These are phyloP conservation scores for Anas platyrhynchos DNA, from an alignment of 2,113 vertebrate species.

Conservation along the genomic window DNA sequence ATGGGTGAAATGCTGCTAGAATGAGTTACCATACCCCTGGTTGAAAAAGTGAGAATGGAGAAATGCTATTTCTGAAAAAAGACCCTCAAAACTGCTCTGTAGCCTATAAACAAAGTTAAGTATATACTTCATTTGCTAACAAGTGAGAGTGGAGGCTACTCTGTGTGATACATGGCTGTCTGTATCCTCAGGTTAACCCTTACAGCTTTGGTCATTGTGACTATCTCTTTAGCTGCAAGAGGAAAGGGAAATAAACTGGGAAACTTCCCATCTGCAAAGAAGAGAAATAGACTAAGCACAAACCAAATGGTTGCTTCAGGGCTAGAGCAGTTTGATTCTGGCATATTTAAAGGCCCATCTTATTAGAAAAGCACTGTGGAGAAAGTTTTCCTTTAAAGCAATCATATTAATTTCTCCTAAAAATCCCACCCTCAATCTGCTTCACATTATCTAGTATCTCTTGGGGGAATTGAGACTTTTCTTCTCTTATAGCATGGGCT, in stretches of 20 bases:
- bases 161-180: neutral
- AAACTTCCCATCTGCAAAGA: neutral
- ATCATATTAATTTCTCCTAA: conserved; percentile 11
- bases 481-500: neutral
- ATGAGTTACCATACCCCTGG: neutral
- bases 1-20: neutral
- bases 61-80: neutral
- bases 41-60: neutral
- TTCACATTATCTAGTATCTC: conserved; percentile 9
- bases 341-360: neutral
- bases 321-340: conserved; percentile 3
- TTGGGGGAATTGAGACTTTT: conserved; percentile 25
- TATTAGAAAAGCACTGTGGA: conserved; percentile 32
- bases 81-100: neutral
- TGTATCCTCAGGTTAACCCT: neutral
- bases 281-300: neutral
- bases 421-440: conserved; percentile 49
- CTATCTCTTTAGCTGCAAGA: neutral
- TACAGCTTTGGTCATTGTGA: neutral
- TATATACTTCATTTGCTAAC: neutral
- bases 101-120: neutral
- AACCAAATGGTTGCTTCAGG: neutral
- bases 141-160: neutral
- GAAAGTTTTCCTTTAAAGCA: conserved; percentile 58
- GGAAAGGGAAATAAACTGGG: neutral